These are phyloP conservation scores for Megalopta genalis DNA, from an alignment of 1,140 invertebrate genomes.

Conservation along the genomic window DNA sequence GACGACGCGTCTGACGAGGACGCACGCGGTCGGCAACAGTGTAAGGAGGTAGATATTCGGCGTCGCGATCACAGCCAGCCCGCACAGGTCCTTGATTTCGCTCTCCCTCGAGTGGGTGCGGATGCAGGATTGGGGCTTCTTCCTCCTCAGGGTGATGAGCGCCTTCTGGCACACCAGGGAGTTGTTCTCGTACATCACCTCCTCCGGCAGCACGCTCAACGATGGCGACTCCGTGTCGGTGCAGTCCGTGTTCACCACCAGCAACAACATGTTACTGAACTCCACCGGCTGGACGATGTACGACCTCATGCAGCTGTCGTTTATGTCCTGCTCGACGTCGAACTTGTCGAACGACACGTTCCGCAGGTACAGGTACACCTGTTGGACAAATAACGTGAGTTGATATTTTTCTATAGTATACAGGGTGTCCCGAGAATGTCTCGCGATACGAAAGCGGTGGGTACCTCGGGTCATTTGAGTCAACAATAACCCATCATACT, in stretches of 20 bases:
- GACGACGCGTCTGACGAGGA: background rate
- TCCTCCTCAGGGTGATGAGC: constrained; percentile 81
- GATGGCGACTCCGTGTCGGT: constrained; percentile 66
- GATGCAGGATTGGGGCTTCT: constrained; percentile 85
- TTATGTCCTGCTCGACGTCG: constrained; percentile 67
- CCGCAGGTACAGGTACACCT: constrained; percentile 76
- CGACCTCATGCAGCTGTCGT: constrained; percentile 79
- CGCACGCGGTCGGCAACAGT: constrained; percentile 14
- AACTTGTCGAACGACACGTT: constrained; percentile 70
- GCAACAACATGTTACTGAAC: constrained; percentile 90
- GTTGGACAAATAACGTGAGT: constrained; percentile 3
- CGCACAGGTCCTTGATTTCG: constrained; percentile 77
- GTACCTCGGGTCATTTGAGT: too few species aligned
- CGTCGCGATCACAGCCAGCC: constrained; percentile 59
- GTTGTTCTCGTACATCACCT: constrained; percentile 83
- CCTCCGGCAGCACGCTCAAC: constrained; percentile 83
- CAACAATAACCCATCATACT: too few species aligned
- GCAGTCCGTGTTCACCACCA: constrained; percentile 87
- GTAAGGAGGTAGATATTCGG: constrained; percentile 62
- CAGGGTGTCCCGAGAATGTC: too few species aligned
- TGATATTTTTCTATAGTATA: too few species aligned
- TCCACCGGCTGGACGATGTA: constrained; percentile 91
- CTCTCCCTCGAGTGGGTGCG: constrained; percentile 86
- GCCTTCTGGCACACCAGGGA: constrained; percentile 84
- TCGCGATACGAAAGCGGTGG: too few species aligned